These are phyloP conservation scores for Cheumatopsyche charites DNA, from an alignment of 1,140 invertebrate species.

Conservation along the genomic window DNA sequence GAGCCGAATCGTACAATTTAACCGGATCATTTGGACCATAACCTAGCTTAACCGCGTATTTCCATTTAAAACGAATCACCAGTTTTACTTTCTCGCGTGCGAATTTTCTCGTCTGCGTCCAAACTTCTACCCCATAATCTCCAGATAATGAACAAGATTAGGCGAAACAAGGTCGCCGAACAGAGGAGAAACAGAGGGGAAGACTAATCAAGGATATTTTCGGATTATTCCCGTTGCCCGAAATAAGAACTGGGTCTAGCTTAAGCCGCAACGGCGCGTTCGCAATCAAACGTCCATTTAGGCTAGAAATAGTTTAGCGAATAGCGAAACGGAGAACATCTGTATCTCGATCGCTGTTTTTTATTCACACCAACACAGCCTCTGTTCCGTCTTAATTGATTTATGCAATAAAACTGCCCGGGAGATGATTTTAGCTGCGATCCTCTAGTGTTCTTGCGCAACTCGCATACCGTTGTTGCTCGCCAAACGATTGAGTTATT, in stretches of 20 bases:
- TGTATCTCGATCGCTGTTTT: conserved; percentile 1
- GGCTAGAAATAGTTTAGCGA: neutral
- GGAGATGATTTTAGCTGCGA: conserved; percentile 7
- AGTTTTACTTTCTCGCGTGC: too few species aligned
- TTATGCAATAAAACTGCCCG: conserved; percentile 24
- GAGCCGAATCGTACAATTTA: too few species aligned
- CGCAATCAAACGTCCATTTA: conserved; percentile 10
- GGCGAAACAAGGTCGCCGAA: conserved; percentile 1
- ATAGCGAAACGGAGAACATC: neutral
- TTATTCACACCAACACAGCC: too few species aligned
- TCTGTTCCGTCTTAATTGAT: conserved; percentile 16
- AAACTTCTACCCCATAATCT: neutral
- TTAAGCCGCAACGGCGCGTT: neutral
- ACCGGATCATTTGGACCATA: too few species aligned
- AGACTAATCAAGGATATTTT: conserved; percentile 7
- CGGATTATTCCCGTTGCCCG: neutral
- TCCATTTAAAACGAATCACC: too few species aligned
- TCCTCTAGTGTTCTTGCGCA: conserved; percentile 5
- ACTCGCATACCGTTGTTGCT: conserved; percentile 17
- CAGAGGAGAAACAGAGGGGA: neutral
- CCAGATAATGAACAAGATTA: conserved; percentile 15
- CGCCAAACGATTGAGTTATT: conserved; percentile 8
- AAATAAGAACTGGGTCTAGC: conserved; percentile 11
- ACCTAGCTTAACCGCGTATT: too few species aligned
- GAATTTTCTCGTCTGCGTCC: neutral